Conservation (phyloP, 2,797 vertebrate species). For the Zalophus californianus region DNA sequence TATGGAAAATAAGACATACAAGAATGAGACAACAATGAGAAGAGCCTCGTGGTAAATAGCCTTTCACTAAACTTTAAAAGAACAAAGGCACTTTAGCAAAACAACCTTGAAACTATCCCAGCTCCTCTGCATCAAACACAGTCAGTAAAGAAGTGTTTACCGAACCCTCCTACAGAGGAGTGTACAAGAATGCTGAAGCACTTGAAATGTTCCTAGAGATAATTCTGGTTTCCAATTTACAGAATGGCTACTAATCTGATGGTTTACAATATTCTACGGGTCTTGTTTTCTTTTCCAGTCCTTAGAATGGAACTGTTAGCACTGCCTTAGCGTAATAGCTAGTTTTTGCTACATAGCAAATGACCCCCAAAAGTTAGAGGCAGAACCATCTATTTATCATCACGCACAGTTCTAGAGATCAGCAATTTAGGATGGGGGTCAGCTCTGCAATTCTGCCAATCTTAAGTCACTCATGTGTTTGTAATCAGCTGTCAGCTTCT, state of each 20-base stretch:
- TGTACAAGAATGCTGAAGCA: not conserved
- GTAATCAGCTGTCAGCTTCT: not conserved
- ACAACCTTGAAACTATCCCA: not conserved
- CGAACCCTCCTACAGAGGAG: not conserved
- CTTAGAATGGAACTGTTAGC: not conserved
- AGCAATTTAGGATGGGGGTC: not conserved
- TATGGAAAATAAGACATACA: constrained; percentile 58
- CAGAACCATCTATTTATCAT: not conserved
- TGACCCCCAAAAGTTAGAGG: not conserved
- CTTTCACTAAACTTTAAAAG: constrained; percentile 42
- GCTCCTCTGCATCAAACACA: not conserved
- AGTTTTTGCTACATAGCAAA: not conserved
- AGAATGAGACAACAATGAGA: constrained; percentile 15
- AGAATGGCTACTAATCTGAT: not conserved
- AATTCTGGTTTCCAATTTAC: not conserved
- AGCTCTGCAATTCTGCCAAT: not conserved
- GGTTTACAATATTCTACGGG: not conserved
- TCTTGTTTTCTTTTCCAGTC: not conserved
- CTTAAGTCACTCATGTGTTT: not conserved
- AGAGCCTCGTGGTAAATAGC: not conserved
- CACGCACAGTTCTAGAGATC: not conserved
- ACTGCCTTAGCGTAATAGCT: not conserved
- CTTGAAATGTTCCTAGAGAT: not conserved
- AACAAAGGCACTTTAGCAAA: constrained; percentile 17
- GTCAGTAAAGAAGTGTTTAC: not conserved